These are phyloP conservation scores for Cydia splendana DNA, from an alignment of 1,140 invertebrate genomes.

Conservation along the genomic window DNA sequence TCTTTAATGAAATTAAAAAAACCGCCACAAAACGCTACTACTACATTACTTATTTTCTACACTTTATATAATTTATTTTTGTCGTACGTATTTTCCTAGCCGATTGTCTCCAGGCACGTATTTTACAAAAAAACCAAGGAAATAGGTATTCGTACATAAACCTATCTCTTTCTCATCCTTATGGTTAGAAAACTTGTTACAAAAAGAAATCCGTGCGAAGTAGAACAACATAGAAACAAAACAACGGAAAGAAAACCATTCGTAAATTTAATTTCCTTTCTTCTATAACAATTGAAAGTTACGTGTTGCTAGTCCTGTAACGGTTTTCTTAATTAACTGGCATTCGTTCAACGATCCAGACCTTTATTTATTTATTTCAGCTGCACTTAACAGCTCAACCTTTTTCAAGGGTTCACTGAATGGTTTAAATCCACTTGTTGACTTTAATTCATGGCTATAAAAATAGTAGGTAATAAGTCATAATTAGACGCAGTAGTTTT, in stretches of 20 bases:
- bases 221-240: neutral
- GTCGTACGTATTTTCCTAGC: too few species aligned
- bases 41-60: too few species aligned
- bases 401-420: neutral
- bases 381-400: neutral
- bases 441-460: neutral
- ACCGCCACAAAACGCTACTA: too few species aligned
- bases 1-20: too few species aligned
- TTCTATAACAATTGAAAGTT: slow-evolving; percentile 29
- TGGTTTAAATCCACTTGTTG: neutral
- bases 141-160: neutral
- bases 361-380: slow-evolving; percentile 17
- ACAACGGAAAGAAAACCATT: slow-evolving; percentile 25
- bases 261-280: slow-evolving; percentile 30
- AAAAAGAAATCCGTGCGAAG: neutral
- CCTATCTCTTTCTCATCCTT: neutral
- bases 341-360: neutral
- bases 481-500: neutral
- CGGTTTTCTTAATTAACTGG: slow-evolving; percentile 26
- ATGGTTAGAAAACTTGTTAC: neutral
- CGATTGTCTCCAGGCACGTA: neutral
- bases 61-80: too few species aligned
- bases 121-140: neutral
- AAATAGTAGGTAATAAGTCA: neutral
- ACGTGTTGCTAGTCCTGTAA: slow-evolving; percentile 22